phyloP scores from a whole-genome alignment of 2,113 vertebrate species.

The Oplegnathus fasciatus region DNA sequence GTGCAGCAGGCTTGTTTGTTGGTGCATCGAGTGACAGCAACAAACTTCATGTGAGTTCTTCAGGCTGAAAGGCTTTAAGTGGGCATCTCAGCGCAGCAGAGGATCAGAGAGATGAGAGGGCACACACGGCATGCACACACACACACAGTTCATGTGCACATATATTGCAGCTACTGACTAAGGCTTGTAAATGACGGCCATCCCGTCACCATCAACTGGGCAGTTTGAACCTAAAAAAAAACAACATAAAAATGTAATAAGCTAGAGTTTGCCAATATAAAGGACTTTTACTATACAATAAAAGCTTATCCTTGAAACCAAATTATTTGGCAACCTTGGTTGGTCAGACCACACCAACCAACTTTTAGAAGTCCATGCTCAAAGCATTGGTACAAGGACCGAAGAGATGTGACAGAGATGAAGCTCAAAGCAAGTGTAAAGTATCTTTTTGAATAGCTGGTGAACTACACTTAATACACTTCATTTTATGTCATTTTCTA shows the following conservation, averaged over 20 bases:
- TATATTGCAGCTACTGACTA: neutral
- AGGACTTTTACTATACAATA: no score
- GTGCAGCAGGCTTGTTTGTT: conserved; percentile 69
- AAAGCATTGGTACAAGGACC: neutral
- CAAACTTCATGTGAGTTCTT: conserved; percentile 61
- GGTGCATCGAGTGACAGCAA: conserved; percentile 57
- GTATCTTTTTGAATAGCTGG: no score
- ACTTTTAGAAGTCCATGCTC: neutral
- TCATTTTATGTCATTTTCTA: neutral
- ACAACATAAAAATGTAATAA: neutral
- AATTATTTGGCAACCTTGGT: neutral
- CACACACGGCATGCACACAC: neutral
- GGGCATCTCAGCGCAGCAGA: conserved; percentile 23
- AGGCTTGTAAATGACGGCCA: neutral
- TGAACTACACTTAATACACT: neutral
- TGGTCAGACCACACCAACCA: neutral
- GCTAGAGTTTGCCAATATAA: neutral
- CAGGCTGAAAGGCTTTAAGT: conserved; percentile 54
- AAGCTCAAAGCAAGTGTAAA: neutral
- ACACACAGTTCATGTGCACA: neutral
- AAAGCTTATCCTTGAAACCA: neutral
- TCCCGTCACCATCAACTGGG: neutral
- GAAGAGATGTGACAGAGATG: neutral
- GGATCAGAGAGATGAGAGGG: conserved; percentile 15
- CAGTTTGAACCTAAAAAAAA: neutral